phyloP scores from a whole-genome alignment of 1,140 invertebrate genomes.

The Notospermus geniculatus region DNA sequence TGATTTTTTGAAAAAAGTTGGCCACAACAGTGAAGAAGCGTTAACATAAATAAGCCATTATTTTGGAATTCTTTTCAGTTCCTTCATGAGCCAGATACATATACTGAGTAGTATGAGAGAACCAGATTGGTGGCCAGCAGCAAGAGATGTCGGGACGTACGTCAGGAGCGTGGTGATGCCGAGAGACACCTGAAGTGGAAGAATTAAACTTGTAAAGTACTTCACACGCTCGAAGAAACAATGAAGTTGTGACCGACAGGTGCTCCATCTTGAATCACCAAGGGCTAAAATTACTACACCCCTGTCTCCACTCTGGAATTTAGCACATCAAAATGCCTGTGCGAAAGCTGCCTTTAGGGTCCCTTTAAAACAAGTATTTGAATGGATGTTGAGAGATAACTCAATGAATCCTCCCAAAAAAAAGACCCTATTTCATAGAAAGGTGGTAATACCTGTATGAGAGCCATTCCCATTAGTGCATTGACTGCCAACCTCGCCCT shows the following conservation, averaged over 20 bases:
- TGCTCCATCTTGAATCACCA: background rate
- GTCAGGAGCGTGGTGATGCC: slow-evolving; percentile 86
- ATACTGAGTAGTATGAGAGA: slow-evolving; percentile 82
- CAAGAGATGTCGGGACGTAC: slow-evolving; percentile 85
- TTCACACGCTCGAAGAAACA: no score
- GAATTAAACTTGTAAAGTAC: background rate
- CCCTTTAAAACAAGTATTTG: background rate
- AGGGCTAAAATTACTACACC: background rate
- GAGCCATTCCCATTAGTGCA: slow-evolving; percentile 70
- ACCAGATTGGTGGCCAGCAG: slow-evolving; percentile 90
- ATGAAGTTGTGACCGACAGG: no score
- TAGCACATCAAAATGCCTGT: background rate
- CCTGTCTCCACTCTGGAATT: background rate
- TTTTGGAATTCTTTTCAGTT: slow-evolving; percentile 63
- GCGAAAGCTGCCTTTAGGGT: no score
- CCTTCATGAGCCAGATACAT: slow-evolving; percentile 90
- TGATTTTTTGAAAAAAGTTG: no score
- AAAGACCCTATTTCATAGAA: background rate
- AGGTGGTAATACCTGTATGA: slow-evolving; percentile 55
- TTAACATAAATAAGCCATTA: slow-evolving; percentile 25
- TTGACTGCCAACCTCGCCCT: slow-evolving; percentile 72
- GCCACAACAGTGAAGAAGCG: no score
- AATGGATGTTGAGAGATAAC: no score
- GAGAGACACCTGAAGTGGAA: slow-evolving; percentile 71
- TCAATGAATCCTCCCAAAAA: background rate